Conservation (phyloP, 37 sponge, comb jelly and placozoan genomes). For the Hormiphora californensis region DNA sequence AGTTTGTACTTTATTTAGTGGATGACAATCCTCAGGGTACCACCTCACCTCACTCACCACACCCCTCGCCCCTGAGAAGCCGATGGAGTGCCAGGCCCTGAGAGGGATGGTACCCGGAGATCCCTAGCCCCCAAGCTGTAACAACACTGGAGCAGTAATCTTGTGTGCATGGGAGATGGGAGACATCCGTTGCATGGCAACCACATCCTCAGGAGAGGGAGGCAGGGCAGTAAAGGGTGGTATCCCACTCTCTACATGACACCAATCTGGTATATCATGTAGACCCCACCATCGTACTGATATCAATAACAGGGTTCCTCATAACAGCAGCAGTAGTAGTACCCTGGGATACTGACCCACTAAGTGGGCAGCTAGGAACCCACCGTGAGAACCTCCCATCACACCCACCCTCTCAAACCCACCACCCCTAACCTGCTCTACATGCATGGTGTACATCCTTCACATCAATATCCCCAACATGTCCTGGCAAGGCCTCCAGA, state of each 20-base stretch:
- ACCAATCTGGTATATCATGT: slow-evolving; percentile 95
- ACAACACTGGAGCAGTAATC: slow-evolving; percentile 42
- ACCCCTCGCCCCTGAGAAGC: slow-evolving; percentile 11
- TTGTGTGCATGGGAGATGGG: slow-evolving; percentile 69
- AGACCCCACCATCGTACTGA: slow-evolving; percentile 62
- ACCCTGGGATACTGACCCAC: slow-evolving; percentile 84
- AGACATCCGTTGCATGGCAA: slow-evolving; percentile 63
- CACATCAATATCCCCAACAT: slow-evolving; percentile 85
- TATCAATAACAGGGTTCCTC: slow-evolving; percentile 83
- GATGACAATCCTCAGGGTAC: slow-evolving; percentile 77
- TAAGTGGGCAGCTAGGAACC: slow-evolving; percentile 82
- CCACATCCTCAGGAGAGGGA: slow-evolving; percentile 57
- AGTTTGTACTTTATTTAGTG: slow-evolving; percentile 61
- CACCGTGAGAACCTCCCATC: slow-evolving; percentile 95
- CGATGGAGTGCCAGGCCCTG: background rate
- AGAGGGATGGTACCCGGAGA: slow-evolving; percentile 9
- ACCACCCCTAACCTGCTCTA: slow-evolving; percentile 79
- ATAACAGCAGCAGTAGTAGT: slow-evolving; percentile 61
- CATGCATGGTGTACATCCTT: slow-evolving; percentile 80
- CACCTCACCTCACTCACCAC: slow-evolving; percentile 45
- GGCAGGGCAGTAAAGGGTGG: slow-evolving; percentile 55
- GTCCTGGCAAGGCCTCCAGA: slow-evolving; percentile 68
- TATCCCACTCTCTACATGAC: slow-evolving; percentile 65
- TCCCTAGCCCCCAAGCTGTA: background rate
- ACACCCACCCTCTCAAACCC: slow-evolving; percentile 74